These are phyloP conservation scores for Poeciliopsis turrubarensis DNA, from an alignment of 2,113 vertebrate species.

Conservation along the genomic window DNA sequence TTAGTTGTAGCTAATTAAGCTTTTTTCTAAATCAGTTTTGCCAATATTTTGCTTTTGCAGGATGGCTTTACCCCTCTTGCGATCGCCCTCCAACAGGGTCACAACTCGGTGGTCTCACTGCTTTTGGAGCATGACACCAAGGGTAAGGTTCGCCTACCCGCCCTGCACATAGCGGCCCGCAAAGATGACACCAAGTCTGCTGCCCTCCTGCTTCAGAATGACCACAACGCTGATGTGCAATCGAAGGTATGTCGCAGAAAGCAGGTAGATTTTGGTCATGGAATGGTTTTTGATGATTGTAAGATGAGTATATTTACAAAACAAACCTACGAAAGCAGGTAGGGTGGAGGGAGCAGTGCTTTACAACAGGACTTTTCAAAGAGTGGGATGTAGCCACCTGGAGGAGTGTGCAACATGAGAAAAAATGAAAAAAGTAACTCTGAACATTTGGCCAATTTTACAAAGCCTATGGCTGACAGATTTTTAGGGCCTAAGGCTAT, in stretches of 20 bases:
- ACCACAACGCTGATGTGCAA: constrained; percentile 97
- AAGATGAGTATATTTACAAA: background rate
- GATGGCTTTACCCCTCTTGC: constrained; percentile 97
- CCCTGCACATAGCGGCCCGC: constrained; percentile 94
- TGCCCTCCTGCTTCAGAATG: constrained; percentile 94
- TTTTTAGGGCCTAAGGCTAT: no score
- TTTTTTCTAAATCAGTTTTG: background rate
- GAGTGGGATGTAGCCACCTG: no score
- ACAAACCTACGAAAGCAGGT: background rate
- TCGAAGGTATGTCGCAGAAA: constrained; percentile 87
- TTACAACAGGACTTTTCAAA: background rate
- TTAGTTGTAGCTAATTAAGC: background rate
- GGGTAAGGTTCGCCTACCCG: constrained; percentile 93
- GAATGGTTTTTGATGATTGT: background rate
- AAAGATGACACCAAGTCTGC: constrained; percentile 99
- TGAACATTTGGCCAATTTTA: no score
- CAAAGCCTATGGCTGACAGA: no score
- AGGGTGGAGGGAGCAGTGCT: background rate
- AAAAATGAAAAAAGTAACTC: no score
- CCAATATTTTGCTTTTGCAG: constrained; percentile 65
- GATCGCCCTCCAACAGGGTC: constrained; percentile 95
- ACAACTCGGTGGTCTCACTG: constrained; percentile 94
- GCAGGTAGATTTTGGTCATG: background rate
- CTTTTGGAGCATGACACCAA: constrained; percentile 98
- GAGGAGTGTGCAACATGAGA: no score